Evolutionary conservation across 2,888 invertebrate species (phyloP).

Genomic region (Nineta flava): DNA sequence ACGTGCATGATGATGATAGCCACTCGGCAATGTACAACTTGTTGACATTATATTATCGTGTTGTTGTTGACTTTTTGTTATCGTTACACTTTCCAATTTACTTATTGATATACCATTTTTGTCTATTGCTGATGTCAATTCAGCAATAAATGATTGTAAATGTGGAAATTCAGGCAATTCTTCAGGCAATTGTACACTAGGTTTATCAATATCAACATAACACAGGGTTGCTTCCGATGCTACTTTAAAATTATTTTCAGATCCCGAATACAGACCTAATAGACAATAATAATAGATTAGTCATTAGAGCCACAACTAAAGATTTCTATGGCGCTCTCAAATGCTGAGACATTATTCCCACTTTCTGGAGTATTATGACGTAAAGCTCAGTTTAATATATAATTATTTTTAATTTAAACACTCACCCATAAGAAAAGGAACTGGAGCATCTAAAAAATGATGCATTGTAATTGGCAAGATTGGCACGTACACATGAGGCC

Average conservation of each 20-base stretch:
- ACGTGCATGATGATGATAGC: conserved; percentile 38
- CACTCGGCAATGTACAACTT: conserved; percentile 56
- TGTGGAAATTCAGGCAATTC: conserved; percentile 90
- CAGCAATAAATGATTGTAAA: conserved; percentile 69
- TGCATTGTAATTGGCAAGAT: conserved; percentile 88
- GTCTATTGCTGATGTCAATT: conserved; percentile 58
- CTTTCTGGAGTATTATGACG: too few species aligned
- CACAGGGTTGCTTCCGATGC: conserved; percentile 79
- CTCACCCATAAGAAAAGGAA: conserved; percentile 95
- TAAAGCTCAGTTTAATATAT: too few species aligned
- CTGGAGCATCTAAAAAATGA: conserved; percentile 97
- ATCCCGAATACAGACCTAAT: conserved; percentile 43
- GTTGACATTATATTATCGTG: conserved; percentile 54
- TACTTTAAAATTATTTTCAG: conserved; percentile 43
- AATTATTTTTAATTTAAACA: not conserved
- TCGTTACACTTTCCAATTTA: conserved; percentile 9
- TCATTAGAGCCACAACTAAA: too few species aligned
- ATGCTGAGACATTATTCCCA: too few species aligned
- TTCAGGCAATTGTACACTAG: conserved; percentile 84
- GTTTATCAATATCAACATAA: conserved; percentile 90
- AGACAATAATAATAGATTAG: conserved; percentile 6
- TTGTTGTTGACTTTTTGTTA: conserved; percentile 8
- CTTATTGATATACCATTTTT: conserved; percentile 41
- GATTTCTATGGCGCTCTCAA: too few species aligned
- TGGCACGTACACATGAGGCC: conserved; percentile 99